Evolutionary conservation across 2,888 invertebrate species (phyloP), one percentile per base, ranked within the genome.

Genomic region (Quadriops clusia): DNA sequence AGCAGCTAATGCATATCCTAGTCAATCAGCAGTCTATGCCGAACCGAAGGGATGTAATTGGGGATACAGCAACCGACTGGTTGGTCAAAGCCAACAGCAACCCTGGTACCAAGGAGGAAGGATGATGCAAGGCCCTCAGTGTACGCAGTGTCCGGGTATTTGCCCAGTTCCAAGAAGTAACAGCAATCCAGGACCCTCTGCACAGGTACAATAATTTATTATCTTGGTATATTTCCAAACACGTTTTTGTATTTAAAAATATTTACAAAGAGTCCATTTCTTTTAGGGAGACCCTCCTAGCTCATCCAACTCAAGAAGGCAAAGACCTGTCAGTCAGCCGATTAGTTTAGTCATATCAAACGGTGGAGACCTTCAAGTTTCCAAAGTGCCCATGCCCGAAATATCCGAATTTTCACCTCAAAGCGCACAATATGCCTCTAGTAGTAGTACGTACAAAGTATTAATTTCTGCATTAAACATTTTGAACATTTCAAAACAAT

Each of bases 381-480:
- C 56, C 14, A 56, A 58, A 38, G 43, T 56, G 26, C 58, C 55
- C 25, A 53, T 65, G 46, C 66, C 65, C 6, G 63, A 65, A 53
- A 67, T 67, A 42, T 66, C 64, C 3, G 66, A 67, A 51, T 66
- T 66, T 48, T 60, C 61, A 27, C 61, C 66, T 7, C 63, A 66
- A 29, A 49, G 45, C 41, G 53, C 60, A 37, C 74, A 74, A 50
- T 75, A 75, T 51, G 74, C 75, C 14, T 76, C 76, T 17, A 77
- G 75, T 53, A 71, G 72, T 48, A 70, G 76, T 76, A 44, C 66
- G 73, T 67, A 34, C 34, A 26, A 15, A 5, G 14, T 12, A 11
- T 13, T 15, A 23, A 28, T 36, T 17, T 22, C 20, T 13, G 25
- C 7, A 7, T 33, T 25, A 23, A 33, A 17, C 32, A 31, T 26